These are phyloP conservation scores for Loripinus fragilis DNA, from an alignment of 2,888 invertebrate genomes.

Conservation along the genomic window DNA sequence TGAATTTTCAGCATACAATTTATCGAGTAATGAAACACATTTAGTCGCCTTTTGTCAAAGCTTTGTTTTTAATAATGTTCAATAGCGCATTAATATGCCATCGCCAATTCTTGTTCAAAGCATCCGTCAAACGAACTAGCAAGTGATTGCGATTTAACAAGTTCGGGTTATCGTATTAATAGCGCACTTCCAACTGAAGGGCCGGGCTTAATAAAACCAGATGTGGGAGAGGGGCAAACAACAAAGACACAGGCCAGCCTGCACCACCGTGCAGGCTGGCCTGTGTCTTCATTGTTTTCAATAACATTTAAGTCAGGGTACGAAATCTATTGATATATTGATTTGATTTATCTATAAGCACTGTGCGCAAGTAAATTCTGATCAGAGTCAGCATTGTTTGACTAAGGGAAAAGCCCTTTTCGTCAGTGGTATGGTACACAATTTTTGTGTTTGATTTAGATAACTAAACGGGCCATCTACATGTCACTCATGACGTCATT, in stretches of 20 bases:
- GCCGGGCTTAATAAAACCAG: too few species aligned
- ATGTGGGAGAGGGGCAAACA: too few species aligned
- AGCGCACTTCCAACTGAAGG: slow-evolving; percentile 33
- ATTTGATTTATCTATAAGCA: too few species aligned
- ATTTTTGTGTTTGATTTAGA: slow-evolving; percentile 54
- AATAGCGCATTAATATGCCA: slow-evolving; percentile 4
- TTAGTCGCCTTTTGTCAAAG: not conserved
- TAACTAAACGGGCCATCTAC: slow-evolving; percentile 14
- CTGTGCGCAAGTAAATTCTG: too few species aligned
- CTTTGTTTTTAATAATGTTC: slow-evolving; percentile 21
- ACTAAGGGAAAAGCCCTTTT: too few species aligned
- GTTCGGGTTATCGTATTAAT: slow-evolving; percentile 45
- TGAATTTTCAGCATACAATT: slow-evolving; percentile 21
- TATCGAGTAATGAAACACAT: not conserved
- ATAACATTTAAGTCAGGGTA: too few species aligned
- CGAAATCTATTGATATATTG: too few species aligned
- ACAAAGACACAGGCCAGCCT: too few species aligned
- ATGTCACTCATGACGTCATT: slow-evolving; percentile 28
- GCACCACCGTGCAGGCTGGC: too few species aligned
- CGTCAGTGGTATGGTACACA: too few species aligned
- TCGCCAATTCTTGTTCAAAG: slow-evolving; percentile 14
- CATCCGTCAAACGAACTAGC: slow-evolving; percentile 49
- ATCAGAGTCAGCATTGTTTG: too few species aligned
- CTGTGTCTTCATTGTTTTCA: too few species aligned
- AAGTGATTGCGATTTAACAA: slow-evolving; percentile 43